These are phyloP conservation scores for Ctenicera cuprea DNA, from an alignment of 2,888 invertebrate species.

Conservation along the genomic window DNA sequence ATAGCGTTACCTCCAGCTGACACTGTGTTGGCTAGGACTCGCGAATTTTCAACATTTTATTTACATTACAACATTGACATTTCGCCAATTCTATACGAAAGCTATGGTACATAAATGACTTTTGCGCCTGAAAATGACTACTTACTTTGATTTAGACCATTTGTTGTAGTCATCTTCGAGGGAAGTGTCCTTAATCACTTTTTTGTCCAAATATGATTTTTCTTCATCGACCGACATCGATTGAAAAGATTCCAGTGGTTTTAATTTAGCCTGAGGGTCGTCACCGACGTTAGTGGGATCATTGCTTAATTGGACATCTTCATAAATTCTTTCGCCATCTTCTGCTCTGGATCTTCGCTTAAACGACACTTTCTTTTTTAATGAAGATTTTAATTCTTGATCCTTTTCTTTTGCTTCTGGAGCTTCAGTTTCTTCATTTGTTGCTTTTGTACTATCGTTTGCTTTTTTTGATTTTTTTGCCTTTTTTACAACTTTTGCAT, in stretches of 20 bases:
- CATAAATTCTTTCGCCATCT: slow-evolving; percentile 60
- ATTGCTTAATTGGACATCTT: slow-evolving; percentile 57
- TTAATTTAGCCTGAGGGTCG: slow-evolving; percentile 42
- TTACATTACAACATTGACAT: slow-evolving; percentile 39
- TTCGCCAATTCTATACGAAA: slow-evolving; percentile 33
- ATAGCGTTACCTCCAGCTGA: slow-evolving; percentile 28
- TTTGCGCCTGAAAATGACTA: slow-evolving; percentile 36
- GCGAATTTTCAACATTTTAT: slow-evolving; percentile 41
- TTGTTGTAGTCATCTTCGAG: slow-evolving; percentile 68
- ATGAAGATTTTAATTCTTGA: slow-evolving; percentile 47
- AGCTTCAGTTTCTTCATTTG: slow-evolving; percentile 57
- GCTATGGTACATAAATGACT: neutral
- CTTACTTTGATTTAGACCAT: slow-evolving; percentile 72
- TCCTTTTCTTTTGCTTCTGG: slow-evolving; percentile 57
- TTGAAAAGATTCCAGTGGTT: slow-evolving; percentile 57
- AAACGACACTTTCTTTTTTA: slow-evolving; percentile 70
- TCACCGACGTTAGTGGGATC: slow-evolving; percentile 41
- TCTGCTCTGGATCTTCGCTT: slow-evolving; percentile 65
- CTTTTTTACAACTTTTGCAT: too few relatives aligned
- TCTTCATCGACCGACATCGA: slow-evolving; percentile 68
- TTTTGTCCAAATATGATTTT: slow-evolving; percentile 65
- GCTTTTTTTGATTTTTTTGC: too few relatives aligned
- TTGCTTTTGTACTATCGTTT: too few relatives aligned
- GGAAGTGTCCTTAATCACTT: slow-evolving; percentile 65
- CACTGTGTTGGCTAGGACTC: slow-evolving; percentile 34